Conservation (phyloP, 2,888 invertebrate genomes). For the Melipona bicolor region DNA sequence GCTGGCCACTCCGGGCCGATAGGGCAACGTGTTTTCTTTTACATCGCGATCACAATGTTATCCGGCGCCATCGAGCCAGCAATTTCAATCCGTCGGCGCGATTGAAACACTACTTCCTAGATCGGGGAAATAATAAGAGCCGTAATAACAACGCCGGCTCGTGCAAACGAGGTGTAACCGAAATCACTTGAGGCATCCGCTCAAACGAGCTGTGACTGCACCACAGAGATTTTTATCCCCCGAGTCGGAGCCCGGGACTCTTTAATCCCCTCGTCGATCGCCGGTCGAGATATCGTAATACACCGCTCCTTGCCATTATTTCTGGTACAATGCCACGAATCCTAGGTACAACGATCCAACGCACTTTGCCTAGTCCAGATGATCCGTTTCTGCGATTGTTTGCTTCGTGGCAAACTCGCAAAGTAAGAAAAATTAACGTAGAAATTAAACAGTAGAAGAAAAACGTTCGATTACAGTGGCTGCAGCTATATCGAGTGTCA, state of each 20-base stretch:
- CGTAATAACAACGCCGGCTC: constrained; percentile 63
- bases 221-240: constrained; percentile 67
- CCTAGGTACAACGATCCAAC: neutral
- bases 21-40: constrained; percentile 37
- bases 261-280: constrained; percentile 62
- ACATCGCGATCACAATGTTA: constrained; percentile 71
- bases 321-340: constrained; percentile 20
- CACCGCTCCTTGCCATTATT: constrained; percentile 29
- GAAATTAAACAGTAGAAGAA: too few species aligned
- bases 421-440: too few species aligned
- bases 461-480: too few species aligned
- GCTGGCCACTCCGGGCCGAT: constrained; percentile 31
- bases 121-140: constrained; percentile 72
- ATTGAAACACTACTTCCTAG: constrained; percentile 77
- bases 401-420: neutral
- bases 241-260: constrained; percentile 31
- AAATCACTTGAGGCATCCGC: constrained; percentile 72
- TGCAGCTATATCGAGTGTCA: too few species aligned
- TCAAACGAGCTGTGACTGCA: constrained; percentile 76
- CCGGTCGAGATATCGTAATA: constrained; percentile 44
- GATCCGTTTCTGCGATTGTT: neutral
- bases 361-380: neutral
- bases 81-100: constrained; percentile 65
- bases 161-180: constrained; percentile 78
- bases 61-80: constrained; percentile 70